Evolutionary conservation across 2,888 invertebrate genomes (phyloP).

Genomic region (Hypolimnas misippus): DNA sequence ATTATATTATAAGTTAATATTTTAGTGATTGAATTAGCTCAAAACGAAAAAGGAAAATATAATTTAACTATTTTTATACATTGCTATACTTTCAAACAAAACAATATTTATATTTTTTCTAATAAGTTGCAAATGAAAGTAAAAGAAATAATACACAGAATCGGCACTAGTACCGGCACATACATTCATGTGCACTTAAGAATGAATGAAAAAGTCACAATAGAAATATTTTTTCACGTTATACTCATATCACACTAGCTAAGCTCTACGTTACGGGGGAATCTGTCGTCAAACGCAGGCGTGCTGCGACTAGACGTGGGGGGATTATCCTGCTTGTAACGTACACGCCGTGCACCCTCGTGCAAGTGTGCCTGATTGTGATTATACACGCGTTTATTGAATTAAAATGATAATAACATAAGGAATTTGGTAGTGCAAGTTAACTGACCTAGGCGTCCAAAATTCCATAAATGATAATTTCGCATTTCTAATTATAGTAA

Average conservation of each 20-base stretch:
- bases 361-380: slow-evolving; percentile 54
- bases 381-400: slow-evolving; percentile 59
- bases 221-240: slow-evolving; percentile 16
- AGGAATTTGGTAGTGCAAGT: slow-evolving; percentile 7
- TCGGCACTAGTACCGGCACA: neutral
- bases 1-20: neutral
- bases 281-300: slow-evolving; percentile 63
- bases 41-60: neutral
- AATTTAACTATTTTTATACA: too few relatives aligned
- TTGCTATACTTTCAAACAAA: too few relatives aligned
- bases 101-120: too few relatives aligned
- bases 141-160: neutral
- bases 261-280: slow-evolving; percentile 45
- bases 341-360: slow-evolving; percentile 17
- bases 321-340: slow-evolving; percentile 55
- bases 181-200: neutral
- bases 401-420: slow-evolving; percentile 46
- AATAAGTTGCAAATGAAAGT: too few relatives aligned
- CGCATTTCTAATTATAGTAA: too few relatives aligned
- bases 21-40: neutral
- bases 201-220: slow-evolving; percentile 4
- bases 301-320: slow-evolving; percentile 59
- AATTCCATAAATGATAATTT: too few relatives aligned
- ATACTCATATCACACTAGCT: neutral
- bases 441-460: too few relatives aligned